Base-by-base conservation (phyloP, 2,797 vertebrate species). In the Acipenser oxyrinchus region DNA sequence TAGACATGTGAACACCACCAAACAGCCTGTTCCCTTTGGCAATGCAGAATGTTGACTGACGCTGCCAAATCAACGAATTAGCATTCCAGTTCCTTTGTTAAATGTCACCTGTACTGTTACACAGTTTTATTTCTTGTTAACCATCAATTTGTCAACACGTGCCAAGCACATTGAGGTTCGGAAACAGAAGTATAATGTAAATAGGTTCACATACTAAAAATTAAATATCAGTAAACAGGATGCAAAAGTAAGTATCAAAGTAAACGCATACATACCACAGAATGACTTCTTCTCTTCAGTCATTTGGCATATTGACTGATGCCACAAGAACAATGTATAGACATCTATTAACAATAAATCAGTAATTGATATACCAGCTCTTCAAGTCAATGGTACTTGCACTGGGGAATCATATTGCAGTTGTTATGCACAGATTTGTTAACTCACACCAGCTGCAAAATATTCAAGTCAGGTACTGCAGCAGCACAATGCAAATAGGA, bases 1-100 rank as follows among this genome's bases (percentile, higher is more conserved):
- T 80, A 82, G 81, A 86, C 79, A 79, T 79, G 83, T 79, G 83
- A 87, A 84, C 85, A 82, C 81, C 74, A 79, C 83, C 81, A 73
- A 81, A 85, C 80, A 75, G 82, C 85, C 88, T 86, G 86, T 75
- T 69, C 80, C 84, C 82, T 66, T 72, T 71, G 80, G 86, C 84
- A 81, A 84, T 78, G 78, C 76, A 79, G 76, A 71, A 69, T 75
- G 75, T 78, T 76, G 79, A 80, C 79, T 77, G 79, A 81, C 80
- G 80, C 79, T 58, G 69, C 71, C 74, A 77, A 83, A 85, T 87
- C 84, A 85, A 87, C 78, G 76, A 58, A 67, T 76, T 76, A 77
- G 49, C 64, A 70, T 79, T 79, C 72, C 64, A 78, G 71, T 75
- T 77, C 75, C 79, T 85, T 82, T 81, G 70, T 63, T 78, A 84